phyloP scores from a whole-genome alignment of 2,113 vertebrate genomes.

The Bos javanicus region DNA sequence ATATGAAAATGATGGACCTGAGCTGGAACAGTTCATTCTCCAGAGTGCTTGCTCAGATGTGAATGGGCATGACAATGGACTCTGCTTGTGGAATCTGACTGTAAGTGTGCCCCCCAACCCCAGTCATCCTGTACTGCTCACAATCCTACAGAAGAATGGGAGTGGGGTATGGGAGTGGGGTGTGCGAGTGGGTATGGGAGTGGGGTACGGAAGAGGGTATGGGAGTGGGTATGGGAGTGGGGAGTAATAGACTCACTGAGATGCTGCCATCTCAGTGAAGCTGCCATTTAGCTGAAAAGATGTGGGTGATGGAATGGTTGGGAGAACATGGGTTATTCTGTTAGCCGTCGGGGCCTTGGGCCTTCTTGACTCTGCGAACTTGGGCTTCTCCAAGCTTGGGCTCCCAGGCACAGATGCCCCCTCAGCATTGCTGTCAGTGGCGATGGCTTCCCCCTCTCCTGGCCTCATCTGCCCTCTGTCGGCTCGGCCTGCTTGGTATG shows the following conservation, averaged over 20 bases:
- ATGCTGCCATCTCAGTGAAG: neutral
- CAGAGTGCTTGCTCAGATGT: neutral
- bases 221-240: too few species aligned
- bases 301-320: neutral
- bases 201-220: too few species aligned
- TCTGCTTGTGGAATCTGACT: rapidly evolving
- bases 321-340: neutral
- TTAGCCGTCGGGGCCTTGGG: neutral
- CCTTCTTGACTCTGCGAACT: too few species aligned
- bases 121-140: neutral
- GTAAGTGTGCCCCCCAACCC: rapidly evolving
- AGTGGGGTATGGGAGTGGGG: too few species aligned
- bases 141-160: neutral
- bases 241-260: neutral
- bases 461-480: neutral
- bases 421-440: neutral
- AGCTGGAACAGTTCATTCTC: neutral
- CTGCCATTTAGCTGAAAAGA: neutral
- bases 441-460: neutral
- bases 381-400: neutral
- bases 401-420: neutral
- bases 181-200: neutral
- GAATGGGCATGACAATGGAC: rapidly evolving
- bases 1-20: neutral
- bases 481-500: rapidly evolving